Conservation (phyloP, 2,888 invertebrate genomes). For the Trachelus stipa region DNA sequence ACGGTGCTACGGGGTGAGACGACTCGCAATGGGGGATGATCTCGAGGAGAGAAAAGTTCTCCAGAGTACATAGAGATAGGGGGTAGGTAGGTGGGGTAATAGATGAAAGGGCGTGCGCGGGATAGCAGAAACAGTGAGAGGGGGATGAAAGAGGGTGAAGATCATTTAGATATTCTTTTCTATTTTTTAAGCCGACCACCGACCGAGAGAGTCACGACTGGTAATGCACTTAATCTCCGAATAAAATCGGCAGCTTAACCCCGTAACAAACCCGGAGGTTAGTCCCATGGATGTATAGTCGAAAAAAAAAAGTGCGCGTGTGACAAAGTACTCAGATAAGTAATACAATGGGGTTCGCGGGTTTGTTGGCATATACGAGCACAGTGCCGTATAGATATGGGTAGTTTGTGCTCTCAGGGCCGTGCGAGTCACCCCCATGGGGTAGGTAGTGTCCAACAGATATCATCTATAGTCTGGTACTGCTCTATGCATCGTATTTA, state of each 20-base stretch:
- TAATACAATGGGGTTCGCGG: constrained; percentile 35
- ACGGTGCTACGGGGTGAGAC: neutral
- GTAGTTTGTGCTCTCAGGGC: constrained; percentile 23
- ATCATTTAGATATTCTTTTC: constrained; percentile 16
- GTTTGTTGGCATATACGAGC: constrained; percentile 17
- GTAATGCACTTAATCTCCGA: constrained; percentile 26
- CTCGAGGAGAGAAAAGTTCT: neutral
- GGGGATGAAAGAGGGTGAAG: constrained; percentile 12
- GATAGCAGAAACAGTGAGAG: constrained; percentile 11
- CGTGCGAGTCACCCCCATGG: constrained; percentile 24
- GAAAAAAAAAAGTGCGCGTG: constrained; percentile 27
- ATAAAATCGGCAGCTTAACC: constrained; percentile 28
- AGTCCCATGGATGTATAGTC: constrained; percentile 20
- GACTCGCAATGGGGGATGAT: neutral
- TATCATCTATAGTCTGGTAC: constrained; percentile 18
- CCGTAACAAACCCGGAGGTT: constrained; percentile 15
- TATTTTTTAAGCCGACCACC: constrained; percentile 23
- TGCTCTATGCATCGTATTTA: neutral
- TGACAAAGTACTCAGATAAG: constrained; percentile 39
- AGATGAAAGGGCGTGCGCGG: neutral
- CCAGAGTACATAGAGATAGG: neutral
- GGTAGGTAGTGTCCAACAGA: constrained; percentile 16
- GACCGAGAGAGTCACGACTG: constrained; percentile 23
- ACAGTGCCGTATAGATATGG: constrained; percentile 16
- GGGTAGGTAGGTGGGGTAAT: neutral